A percentile compares a stretch with the other conserved stretches of the same genome.
phyloP scores from a whole-genome alignment of 35 echinoderm and acorn worm species.

The Anneissia japonica region DNA sequence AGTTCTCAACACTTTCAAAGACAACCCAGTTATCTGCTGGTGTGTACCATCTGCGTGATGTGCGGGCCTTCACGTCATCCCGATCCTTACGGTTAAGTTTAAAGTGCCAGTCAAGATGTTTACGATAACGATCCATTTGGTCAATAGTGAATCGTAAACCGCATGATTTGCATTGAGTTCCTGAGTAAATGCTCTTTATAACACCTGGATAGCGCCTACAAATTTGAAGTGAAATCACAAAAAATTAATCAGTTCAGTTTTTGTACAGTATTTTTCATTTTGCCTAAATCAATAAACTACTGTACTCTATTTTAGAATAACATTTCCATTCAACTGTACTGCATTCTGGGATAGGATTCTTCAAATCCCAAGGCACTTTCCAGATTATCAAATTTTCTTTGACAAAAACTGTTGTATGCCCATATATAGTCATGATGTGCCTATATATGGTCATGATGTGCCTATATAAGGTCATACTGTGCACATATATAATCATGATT shows the following conservation, averaged over 20 bases:
- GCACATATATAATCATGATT: too few species aligned
- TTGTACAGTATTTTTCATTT: neutral
- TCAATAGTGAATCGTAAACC: conserved; percentile 77
- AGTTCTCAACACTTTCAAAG: conserved; percentile 81
- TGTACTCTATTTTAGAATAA: too few species aligned
- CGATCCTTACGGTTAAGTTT: conserved; percentile 73
- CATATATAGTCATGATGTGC: too few species aligned
- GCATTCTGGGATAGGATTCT: too few species aligned
- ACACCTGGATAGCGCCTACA: conserved; percentile 67
- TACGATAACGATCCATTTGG: conserved; percentile 80
- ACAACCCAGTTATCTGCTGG: conserved; percentile 72
- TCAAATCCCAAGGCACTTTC: too few species aligned
- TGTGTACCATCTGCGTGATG: conserved; percentile 82
- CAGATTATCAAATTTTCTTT: too few species aligned
- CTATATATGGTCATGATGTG: too few species aligned
- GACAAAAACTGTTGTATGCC: too few species aligned
- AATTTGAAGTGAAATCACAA: neutral
- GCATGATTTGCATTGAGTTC: conserved; percentile 84
- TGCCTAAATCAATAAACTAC: neutral
- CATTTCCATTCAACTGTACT: too few species aligned
- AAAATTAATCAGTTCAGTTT: neutral
- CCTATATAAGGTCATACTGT: too few species aligned
- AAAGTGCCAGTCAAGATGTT: conserved; percentile 99
- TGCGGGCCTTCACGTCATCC: conserved; percentile 66
- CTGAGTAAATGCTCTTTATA: conserved; percentile 66